A percentile compares a stretch with the other conserved stretches of the same genome.
These are phyloP conservation scores for Ramphastos sulfuratus DNA, from an alignment of 2,113 vertebrate genomes.

Conservation along the genomic window DNA sequence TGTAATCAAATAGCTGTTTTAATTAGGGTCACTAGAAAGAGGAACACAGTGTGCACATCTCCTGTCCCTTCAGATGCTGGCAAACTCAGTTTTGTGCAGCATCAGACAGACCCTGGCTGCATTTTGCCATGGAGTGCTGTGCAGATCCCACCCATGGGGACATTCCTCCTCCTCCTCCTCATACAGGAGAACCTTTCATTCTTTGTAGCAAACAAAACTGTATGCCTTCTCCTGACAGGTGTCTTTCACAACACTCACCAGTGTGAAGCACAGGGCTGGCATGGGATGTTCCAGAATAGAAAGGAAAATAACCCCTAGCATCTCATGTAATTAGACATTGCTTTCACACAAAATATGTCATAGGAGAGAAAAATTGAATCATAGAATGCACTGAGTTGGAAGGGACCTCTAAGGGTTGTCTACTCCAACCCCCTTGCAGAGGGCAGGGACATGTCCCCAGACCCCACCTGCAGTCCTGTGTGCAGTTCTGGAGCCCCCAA, in stretches of 20 bases:
- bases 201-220: background rate
- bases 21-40: background rate
- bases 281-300: background rate
- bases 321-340: background rate
- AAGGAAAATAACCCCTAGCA: background rate
- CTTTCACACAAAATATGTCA: background rate
- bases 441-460: no score
- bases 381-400: no score
- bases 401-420: no score
- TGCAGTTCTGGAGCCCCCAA: no score
- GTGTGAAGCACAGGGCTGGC: background rate
- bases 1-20: background rate
- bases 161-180: background rate
- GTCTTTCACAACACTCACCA: background rate
- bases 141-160: background rate
- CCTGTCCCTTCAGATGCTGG: rapidly evolving
- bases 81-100: background rate
- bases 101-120: background rate
- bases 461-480: no score
- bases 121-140: background rate
- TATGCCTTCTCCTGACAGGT: background rate
- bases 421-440: no score
- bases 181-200: background rate
- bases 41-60: background rate
- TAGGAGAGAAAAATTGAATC: no score